Percentiles rank a stretch among this genome's conserved stretches.
phyloP scores from a whole-genome alignment of 1,140 invertebrate genomes.

The Dysdera silvatica region DNA sequence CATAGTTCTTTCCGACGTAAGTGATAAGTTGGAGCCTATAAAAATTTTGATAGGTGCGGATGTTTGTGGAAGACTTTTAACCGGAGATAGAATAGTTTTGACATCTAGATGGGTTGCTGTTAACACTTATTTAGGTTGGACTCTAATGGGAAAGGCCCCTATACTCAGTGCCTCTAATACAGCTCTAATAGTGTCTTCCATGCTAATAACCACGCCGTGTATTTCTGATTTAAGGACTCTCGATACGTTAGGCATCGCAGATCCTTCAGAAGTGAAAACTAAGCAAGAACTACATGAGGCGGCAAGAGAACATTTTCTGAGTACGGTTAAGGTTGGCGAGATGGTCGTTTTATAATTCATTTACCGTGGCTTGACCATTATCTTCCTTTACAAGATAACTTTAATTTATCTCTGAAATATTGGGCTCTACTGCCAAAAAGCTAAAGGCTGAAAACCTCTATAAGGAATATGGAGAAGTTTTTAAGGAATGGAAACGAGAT shows the following conservation, averaged over 20 bases:
- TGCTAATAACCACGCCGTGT: background rate
- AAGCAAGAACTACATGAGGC: background rate
- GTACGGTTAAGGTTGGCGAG: background rate
- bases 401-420: background rate
- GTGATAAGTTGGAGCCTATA: background rate
- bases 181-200: background rate
- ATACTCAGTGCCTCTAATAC: background rate
- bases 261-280: background rate
- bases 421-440: conserved; percentile 30
- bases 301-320: background rate
- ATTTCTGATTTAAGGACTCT: background rate
- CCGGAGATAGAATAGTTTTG: background rate
- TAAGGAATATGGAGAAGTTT: background rate
- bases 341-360: background rate
- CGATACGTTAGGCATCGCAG: background rate
- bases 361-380: background rate
- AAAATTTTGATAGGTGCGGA: conserved; percentile 2
- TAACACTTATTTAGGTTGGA: conserved; percentile 12
- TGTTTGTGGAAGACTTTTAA: background rate
- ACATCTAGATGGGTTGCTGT: background rate
- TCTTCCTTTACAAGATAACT: background rate
- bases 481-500: background rate
- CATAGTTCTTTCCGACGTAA: background rate
- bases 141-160: background rate
- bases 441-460: background rate